Evolutionary conservation across 2,888 invertebrate species (phyloP).

Genomic region (Lepetodrilus schrolli): DNA sequence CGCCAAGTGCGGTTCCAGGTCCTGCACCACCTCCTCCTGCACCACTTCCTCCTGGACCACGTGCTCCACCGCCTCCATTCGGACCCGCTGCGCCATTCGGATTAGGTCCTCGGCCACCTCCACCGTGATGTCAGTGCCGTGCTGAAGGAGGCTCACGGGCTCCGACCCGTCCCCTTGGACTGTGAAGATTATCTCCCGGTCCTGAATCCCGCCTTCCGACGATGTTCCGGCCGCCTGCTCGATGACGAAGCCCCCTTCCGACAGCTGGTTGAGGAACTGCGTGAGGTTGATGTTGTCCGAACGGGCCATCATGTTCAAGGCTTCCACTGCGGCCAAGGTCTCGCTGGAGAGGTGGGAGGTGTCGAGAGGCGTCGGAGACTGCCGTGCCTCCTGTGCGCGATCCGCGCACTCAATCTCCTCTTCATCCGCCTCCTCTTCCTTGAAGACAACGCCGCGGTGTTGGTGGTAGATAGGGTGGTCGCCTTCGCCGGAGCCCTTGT

Average conservation of each 20-base stretch:
- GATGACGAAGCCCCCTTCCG: conserved; percentile 16
- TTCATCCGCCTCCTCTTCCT: background rate
- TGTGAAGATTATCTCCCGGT: background rate
- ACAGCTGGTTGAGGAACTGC: conserved; percentile 22
- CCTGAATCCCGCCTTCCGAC: background rate
- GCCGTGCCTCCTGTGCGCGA: background rate
- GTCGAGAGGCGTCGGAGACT: background rate
- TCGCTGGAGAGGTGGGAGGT: conserved; percentile 2
- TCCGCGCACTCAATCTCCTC: too few species aligned
- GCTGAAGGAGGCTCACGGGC: background rate
- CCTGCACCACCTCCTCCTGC: conserved; percentile 3
- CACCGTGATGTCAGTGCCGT: background rate
- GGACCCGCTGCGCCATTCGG: conserved; percentile 7
- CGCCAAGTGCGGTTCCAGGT: background rate
- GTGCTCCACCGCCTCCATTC: background rate
- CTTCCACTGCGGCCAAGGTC: conserved; percentile 23
- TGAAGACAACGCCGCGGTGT: background rate
- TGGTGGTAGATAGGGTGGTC: background rate
- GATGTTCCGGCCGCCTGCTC: conserved; percentile 6
- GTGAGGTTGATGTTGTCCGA: conserved; percentile 8
- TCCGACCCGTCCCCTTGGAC: background rate
- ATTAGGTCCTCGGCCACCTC: conserved; percentile 19
- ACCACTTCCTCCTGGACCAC: conserved; percentile 2
- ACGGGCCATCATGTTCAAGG: conserved; percentile 12
- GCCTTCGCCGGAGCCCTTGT: background rate